Evolutionary conservation across 1,140 invertebrate genomes (phyloP), one percentile per base, ranked within the genome.

Genomic region (Zaprionus ornatus): DNA sequence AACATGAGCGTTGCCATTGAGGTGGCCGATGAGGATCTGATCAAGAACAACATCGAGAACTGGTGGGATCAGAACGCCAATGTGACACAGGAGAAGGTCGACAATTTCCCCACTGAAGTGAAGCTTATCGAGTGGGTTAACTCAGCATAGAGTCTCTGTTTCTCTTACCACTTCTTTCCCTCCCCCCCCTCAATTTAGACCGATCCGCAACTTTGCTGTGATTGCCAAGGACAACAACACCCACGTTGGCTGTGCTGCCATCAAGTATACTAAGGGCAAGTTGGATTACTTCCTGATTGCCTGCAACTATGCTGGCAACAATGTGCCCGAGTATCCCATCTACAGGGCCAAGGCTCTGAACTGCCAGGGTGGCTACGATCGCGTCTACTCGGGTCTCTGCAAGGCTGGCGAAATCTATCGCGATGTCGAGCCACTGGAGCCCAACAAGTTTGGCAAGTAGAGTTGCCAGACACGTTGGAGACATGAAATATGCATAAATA

Each of bases 151-250:
- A 2, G 5, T 21, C 3, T 29, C 3, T 15, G 1, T 23, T 15
- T 32, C n/a, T 27, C 6, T 27, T 19, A 5, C 40, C 42, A n/a
- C 56, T 13, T 0, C 6, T n/a, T 19, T 50, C n/a, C 4, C 9
- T 4, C 0, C 6, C n/a, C 19, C n/a, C n/a, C 40, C 12, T 25
- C 13, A 45, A 10, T 15, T 10, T n/a, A 88, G 84, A n/a, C 23
- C n/a, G 7, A 29, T 88, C 10, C 72, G 78, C 9, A 72, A 90
- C 55, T 88, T 88, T 55, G 85, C 81, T 4, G 40, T 90, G 0
- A 77, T 90, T 79, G 85, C 85, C 23, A 57, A 76, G 15, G 82
- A 90, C 21, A 90, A 85, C 70, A 79, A 81, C 27, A 88, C 81
- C 6, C 67, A 61, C 23, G 66, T 88, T 42, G 85, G 85, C 23